These are phyloP conservation scores for Gracilinanus agilis DNA, from an alignment of 2,113 vertebrate species.

Conservation along the genomic window DNA sequence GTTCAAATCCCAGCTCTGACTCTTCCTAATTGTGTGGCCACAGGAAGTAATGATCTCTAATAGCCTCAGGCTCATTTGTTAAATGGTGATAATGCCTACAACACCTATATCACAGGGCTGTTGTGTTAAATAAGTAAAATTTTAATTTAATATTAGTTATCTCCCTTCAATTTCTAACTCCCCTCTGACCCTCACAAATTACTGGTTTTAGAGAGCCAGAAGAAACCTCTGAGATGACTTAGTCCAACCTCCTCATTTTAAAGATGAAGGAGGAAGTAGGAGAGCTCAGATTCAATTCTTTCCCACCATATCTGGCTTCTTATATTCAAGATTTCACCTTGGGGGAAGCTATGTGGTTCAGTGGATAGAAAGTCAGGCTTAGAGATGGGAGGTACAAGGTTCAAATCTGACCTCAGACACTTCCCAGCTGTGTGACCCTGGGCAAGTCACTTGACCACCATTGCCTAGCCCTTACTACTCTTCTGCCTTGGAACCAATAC, in stretches of 20 bases:
- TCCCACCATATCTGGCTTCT: not conserved
- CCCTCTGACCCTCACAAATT: not conserved
- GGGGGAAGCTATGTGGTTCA: no score
- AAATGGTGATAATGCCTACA: not conserved
- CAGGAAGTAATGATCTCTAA: not conserved
- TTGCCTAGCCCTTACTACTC: no score
- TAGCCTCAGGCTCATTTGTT: not conserved
- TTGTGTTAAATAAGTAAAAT: not conserved
- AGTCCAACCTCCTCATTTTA: no score
- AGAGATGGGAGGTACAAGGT: no score
- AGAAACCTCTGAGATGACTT: no score
- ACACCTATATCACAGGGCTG: not conserved
- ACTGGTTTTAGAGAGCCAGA: not conserved
- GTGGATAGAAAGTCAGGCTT: no score
- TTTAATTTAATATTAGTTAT: not conserved
- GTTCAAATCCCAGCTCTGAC: no score
- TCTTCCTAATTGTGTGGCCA: not conserved
- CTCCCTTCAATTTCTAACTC: not conserved
- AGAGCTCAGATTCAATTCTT: not conserved
- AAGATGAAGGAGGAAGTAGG: no score
- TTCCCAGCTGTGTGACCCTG: no score
- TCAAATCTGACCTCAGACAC: no score
- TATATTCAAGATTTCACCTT: not conserved
- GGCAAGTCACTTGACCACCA: no score
- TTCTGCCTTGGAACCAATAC: no score